Evolutionary conservation across 2,797 vertebrate species (phyloP).

Genomic region (Glossophaga mutica): DNA sequence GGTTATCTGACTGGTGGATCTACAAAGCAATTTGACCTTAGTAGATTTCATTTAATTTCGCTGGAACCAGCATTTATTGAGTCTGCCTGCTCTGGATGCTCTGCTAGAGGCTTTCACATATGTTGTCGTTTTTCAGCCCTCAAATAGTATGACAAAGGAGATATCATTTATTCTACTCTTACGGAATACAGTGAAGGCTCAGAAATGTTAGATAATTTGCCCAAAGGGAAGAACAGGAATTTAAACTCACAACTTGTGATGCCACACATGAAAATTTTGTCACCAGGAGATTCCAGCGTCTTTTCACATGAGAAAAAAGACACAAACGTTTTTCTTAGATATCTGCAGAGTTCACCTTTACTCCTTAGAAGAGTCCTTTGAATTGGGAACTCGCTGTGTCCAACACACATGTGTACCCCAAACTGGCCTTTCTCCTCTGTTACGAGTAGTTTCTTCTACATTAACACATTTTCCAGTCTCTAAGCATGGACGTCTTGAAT

Average conservation of each 20-base stretch:
- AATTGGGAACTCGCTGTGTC: neutral
- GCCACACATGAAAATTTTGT: neutral
- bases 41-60: conserved; percentile 11
- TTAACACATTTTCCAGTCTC: neutral
- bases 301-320: neutral
- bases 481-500: neutral
- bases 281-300: neutral
- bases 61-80: neutral
- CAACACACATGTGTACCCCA: neutral
- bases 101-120: neutral
- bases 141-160: neutral
- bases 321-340: neutral
- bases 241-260: neutral
- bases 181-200: neutral
- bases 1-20: neutral
- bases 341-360: neutral
- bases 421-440: neutral
- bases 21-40: neutral
- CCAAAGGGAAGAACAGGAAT: neutral
- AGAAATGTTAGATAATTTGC: neutral
- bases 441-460: neutral
- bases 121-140: neutral
- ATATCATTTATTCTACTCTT: neutral
- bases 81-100: neutral
- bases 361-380: neutral